These are phyloP conservation scores for Thecocarcelia acutangulata DNA, from an alignment of 2,888 invertebrate species.

Conservation along the genomic window DNA sequence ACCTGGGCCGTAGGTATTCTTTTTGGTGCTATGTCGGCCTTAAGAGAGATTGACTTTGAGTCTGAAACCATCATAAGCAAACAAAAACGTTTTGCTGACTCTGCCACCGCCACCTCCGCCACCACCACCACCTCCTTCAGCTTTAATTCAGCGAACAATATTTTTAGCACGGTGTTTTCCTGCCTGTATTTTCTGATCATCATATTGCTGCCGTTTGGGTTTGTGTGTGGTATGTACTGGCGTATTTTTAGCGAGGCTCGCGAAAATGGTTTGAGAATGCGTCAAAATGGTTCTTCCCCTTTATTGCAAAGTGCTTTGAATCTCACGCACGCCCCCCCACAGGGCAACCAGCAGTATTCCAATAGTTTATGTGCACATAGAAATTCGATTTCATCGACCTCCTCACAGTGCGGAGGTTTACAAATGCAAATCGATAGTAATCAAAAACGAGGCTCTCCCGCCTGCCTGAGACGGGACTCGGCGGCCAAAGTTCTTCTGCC, in stretches of 20 bases:
- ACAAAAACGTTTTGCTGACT: constrained; percentile 73
- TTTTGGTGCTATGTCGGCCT: constrained; percentile 80
- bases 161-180: constrained; percentile 77
- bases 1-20: constrained; percentile 81
- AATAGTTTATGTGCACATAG: constrained; percentile 77
- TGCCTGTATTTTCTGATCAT: constrained; percentile 80
- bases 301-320: constrained; percentile 81
- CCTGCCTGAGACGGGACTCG: constrained; percentile 77
- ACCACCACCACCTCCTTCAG: constrained; percentile 74
- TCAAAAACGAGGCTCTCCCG: constrained; percentile 73
- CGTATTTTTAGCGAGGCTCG: constrained; percentile 81
- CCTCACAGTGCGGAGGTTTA: constrained; percentile 78
- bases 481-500: constrained; percentile 78
- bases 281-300: constrained; percentile 81
- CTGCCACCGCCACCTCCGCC: constrained; percentile 69
- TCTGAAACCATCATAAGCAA: constrained; percentile 76
- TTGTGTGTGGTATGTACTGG: constrained; percentile 82
- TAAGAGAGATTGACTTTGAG: constrained; percentile 79
- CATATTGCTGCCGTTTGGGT: constrained; percentile 80
- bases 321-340: constrained; percentile 75
- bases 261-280: constrained; percentile 81
- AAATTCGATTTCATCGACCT: constrained; percentile 78
- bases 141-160: constrained; percentile 67
- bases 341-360: constrained; percentile 71
- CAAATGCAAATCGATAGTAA: constrained; percentile 80